These are phyloP conservation scores for Charaxes varanes DNA, from an alignment of 1,140 invertebrate species.

Conservation along the genomic window DNA sequence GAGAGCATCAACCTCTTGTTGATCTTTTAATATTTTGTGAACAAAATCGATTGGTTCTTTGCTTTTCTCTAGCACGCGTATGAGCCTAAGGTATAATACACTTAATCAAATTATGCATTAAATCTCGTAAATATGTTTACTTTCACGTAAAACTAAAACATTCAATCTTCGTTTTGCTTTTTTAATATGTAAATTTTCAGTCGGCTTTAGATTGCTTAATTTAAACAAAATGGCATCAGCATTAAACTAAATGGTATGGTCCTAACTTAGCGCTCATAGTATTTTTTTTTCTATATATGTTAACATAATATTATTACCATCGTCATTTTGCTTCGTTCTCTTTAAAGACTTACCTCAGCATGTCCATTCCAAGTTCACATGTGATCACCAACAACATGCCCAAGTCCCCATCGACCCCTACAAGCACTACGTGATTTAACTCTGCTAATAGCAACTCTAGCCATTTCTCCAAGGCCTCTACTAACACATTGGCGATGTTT, in stretches of 20 bases:
- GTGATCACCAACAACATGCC: slow-evolving; percentile 43
- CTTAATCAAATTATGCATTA: no score
- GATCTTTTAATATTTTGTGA: slow-evolving; percentile 43
- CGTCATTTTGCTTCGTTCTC: no score
- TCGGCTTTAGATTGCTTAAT: no score
- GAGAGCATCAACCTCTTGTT: slow-evolving; percentile 34
- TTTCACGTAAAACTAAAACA: no score
- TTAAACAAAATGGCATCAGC: no score
- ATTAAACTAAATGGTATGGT: no score
- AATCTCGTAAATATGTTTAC: no score
- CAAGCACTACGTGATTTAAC: slow-evolving; percentile 39
- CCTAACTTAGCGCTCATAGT: no score
- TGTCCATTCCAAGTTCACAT: slow-evolving; percentile 45
- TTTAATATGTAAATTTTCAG: no score
- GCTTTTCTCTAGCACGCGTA: slow-evolving; percentile 29
- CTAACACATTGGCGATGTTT: slow-evolving; percentile 28
- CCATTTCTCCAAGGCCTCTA: slow-evolving; percentile 45
- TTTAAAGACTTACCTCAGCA: slow-evolving; percentile 43
- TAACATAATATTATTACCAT: no score
- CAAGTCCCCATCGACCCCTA: slow-evolving; percentile 28
- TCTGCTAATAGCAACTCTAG: slow-evolving; percentile 32
- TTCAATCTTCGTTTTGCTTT: no score
- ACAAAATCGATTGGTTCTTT: slow-evolving; percentile 37
- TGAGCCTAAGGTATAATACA: slow-evolving; percentile 34
- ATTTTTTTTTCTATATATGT: no score